Conservation (phyloP, 1,140 invertebrate species). For the Hyles vespertilio region DNA sequence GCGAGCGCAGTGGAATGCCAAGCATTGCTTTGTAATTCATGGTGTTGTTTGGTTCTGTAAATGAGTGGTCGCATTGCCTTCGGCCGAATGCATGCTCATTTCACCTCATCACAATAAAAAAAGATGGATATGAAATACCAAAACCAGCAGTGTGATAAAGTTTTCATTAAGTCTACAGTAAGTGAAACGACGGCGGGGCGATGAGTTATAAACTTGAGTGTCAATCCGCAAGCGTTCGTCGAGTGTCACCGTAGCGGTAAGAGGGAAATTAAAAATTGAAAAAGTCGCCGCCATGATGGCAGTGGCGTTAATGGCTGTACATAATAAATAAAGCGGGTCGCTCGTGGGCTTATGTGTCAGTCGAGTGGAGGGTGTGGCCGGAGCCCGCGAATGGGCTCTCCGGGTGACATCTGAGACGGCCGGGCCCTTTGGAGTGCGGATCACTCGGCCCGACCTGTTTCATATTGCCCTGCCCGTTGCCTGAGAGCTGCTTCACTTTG, state of each 20-base stretch:
- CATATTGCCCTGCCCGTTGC: slow-evolving; percentile 65
- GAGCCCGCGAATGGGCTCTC: slow-evolving; percentile 66
- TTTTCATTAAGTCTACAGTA: slow-evolving; percentile 29
- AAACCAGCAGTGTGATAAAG: too few species aligned
- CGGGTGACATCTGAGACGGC: slow-evolving; percentile 67
- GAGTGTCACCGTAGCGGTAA: slow-evolving; percentile 47
- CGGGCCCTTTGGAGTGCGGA: slow-evolving; percentile 63
- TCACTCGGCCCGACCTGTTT: slow-evolving; percentile 60
- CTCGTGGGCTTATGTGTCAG: slow-evolving; percentile 67
- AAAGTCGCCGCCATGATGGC: slow-evolving; percentile 68
- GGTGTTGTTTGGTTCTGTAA: too few species aligned
- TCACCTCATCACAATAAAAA: too few species aligned
- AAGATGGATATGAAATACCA: too few species aligned
- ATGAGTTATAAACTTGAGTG: slow-evolving; percentile 55
- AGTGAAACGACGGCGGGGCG: slow-evolving; percentile 22
- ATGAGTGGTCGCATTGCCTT: too few species aligned
- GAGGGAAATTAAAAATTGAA: slow-evolving; percentile 72
- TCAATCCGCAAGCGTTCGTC: slow-evolving; percentile 51
- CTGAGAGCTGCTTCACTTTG: slow-evolving; percentile 66
- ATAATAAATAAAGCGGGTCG: slow-evolving; percentile 73
- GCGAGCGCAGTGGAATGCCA: too few species aligned
- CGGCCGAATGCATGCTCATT: too few species aligned
- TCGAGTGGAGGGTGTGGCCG: slow-evolving; percentile 71
- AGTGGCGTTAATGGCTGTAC: slow-evolving; percentile 71
- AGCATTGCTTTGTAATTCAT: too few species aligned